phyloP scores from a whole-genome alignment of 2,888 invertebrate species.

The Synanthedon andrenaeformis region DNA sequence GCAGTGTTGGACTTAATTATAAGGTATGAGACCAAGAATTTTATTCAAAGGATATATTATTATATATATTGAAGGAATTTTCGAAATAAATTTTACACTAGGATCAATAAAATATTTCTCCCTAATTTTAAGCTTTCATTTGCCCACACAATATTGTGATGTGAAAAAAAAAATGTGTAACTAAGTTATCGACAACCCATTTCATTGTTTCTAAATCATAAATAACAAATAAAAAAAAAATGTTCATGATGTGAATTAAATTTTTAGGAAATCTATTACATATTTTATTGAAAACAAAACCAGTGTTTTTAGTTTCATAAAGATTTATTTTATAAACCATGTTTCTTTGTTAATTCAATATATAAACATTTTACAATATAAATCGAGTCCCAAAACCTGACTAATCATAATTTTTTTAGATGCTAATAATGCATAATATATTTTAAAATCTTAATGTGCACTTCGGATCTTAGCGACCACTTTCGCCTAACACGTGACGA shows the following conservation, averaged over 20 bases:
- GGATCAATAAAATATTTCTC: conserved; percentile 69
- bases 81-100: conserved; percentile 68
- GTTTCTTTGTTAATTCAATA: neutral
- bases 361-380: neutral
- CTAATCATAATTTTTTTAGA: neutral
- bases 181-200: neutral
- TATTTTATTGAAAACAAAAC: conserved; percentile 14
- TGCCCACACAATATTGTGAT: neutral
- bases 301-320: neutral
- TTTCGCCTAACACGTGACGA: too few relatives aligned
- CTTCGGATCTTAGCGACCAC: too few relatives aligned
- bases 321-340: conserved; percentile 15
- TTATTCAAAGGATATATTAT: conserved; percentile 63
- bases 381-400: neutral
- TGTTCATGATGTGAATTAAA: conserved; percentile 14
- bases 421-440: neutral
- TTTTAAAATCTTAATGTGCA: too few relatives aligned
- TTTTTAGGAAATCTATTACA: conserved; percentile 14
- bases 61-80: conserved; percentile 60
- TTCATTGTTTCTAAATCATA: neutral
- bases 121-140: conserved; percentile 17
- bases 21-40: conserved; percentile 64
- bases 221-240: neutral
- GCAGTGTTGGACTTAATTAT: conserved; percentile 50
- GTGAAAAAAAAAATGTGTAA: neutral